Conservation (phyloP, 1,140 invertebrate species). For the Zaprionus ornatus region DNA sequence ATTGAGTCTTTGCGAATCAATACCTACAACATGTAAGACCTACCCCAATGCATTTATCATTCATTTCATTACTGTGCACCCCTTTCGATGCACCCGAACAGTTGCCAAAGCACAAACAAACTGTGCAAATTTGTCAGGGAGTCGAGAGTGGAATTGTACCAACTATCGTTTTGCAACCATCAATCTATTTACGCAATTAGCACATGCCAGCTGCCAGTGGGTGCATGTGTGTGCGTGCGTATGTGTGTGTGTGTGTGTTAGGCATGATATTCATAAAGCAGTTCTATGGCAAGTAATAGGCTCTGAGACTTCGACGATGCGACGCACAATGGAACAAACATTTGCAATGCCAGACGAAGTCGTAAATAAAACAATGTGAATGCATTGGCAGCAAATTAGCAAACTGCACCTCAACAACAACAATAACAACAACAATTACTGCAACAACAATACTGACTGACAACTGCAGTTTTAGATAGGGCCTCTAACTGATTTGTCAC, state of each 20-base stretch:
- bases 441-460: conserved; percentile 14
- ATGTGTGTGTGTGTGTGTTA: not conserved
- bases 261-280: conserved; percentile 45
- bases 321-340: conserved; percentile 29
- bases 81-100: not conserved
- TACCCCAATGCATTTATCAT: not conserved
- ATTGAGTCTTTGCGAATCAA: not conserved
- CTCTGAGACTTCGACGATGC: not conserved
- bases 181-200: conserved; percentile 54
- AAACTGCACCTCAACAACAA: conserved; percentile 11
- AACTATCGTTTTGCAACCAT: conserved; percentile 29
- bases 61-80: not conserved
- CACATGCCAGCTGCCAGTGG: conserved; percentile 22
- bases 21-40: not conserved
- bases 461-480: conserved; percentile 16
- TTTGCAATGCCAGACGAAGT: conserved; percentile 33
- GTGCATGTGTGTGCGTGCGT: not conserved
- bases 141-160: not conserved
- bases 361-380: conserved; percentile 52
- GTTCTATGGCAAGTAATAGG: conserved; percentile 13
- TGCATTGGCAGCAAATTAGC: conserved; percentile 50
- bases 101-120: conserved; percentile 27
- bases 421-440: conserved; percentile 8
- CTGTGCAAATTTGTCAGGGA: conserved; percentile 21
- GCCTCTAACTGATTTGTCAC: conserved; percentile 35